Base-by-base conservation (phyloP, 2,888 invertebrate genomes). In the Drosophila ochracea region DNA sequence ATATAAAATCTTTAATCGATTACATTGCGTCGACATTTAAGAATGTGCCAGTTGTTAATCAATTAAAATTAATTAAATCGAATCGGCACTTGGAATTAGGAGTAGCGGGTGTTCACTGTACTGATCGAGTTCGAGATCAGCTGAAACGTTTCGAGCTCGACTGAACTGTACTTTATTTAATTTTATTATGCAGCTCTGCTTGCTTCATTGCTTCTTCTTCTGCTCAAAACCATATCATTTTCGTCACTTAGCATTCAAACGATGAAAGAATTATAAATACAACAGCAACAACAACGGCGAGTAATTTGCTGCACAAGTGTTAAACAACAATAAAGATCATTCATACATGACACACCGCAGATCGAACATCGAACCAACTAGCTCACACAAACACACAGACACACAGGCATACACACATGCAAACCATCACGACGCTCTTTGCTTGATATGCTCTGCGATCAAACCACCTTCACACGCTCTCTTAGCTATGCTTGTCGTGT, bases 221-320 rank as follows among this genome's bases (percentile, higher is more conserved):
- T 33, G 25, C 30, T 39, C 41, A 16, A 61, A 55, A 6, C 33
- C 47, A 54, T 62, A 63, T 52, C 52, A 64, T 64, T 61, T 59
- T 37, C 31, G 39, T 25, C 39, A 30, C 47, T 74, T 61, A 30
- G 52, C 28, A 35, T 54, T 41, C 37, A 58, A 68, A 64, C 67
- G 58, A 70, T 49, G 47, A 63, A 55, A 65, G 58, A 68, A 71
- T 70, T 68, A 43, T 28, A 72, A 62, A 58, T 43, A 59, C 57
- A 73, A 68, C 52, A 59, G 57, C 25, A 55, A 35, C 63, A 35
- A 64, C 49, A 53, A 61, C 16, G 30, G 39, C 39, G 37, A 58
- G 33, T 41, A 30, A 67, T 47, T 67, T 67, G 67, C 47, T 55
- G 30, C 28, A 57, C 75, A 72, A 60, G 78, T 72, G 53, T 60